Percentiles rank a stretch among this genome's conserved stretches.
Evolutionary conservation across 2,113 vertebrate species (phyloP).

Genomic region (Hassar affinis): DNA sequence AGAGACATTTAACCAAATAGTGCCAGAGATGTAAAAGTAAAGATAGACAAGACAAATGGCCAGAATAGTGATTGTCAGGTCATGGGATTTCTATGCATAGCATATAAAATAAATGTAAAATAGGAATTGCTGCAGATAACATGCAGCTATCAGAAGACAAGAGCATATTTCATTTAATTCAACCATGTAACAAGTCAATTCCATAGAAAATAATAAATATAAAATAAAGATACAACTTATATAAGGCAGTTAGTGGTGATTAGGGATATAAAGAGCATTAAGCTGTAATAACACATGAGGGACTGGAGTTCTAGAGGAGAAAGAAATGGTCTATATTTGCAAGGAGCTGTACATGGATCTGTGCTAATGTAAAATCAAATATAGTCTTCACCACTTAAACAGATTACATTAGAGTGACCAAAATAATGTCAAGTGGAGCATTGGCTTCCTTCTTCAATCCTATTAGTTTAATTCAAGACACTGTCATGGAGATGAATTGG

Average conservation of each 20-base stretch:
- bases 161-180: conserved; percentile 24
- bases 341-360: conserved; percentile 76
- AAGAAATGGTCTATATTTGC: conserved; percentile 66
- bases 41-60: conserved; percentile 31
- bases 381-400: background rate
- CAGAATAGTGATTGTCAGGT: conserved; percentile 60
- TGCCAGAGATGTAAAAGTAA: conserved; percentile 46
- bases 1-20: background rate
- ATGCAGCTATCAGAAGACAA: background rate
- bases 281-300: conserved; percentile 15
- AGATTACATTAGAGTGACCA: conserved; percentile 23
- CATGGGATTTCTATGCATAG: conserved; percentile 45
- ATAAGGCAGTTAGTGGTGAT: background rate
- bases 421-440: conserved; percentile 19
- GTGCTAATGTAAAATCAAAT: conserved; percentile 14
- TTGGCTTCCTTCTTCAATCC: conserved; percentile 15
- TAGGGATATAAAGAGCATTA: conserved; percentile 11
- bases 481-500: background rate
- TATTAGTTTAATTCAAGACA: conserved; percentile 24
- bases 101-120: conserved; percentile 18
- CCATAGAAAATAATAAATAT: conserved; percentile 28
- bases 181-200: conserved; percentile 8
- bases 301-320: conserved; percentile 53
- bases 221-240: conserved; percentile 1
- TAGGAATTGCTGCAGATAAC: background rate